phyloP scores from a whole-genome alignment of 2,797 vertebrate species.

The Enteromius mattozi region DNA sequence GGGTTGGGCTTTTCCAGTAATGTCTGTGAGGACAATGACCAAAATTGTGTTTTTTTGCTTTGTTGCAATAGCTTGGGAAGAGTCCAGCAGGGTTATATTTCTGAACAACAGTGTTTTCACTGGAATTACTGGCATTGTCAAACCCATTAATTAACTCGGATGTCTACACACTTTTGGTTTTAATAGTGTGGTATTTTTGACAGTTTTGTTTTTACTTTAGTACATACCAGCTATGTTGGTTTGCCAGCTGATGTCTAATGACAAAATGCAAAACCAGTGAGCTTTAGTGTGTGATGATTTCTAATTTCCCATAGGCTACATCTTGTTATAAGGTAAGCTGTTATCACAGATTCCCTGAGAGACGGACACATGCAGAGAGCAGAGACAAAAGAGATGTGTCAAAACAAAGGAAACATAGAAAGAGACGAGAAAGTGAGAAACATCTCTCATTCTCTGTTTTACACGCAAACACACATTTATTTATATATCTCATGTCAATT shows the following conservation, averaged over 20 bases:
- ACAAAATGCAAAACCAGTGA: background rate
- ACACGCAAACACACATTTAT: background rate
- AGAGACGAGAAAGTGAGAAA: constrained; percentile 54
- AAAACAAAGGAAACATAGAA: constrained; percentile 11
- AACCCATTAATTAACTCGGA: background rate
- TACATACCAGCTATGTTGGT: background rate
- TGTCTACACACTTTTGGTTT: background rate
- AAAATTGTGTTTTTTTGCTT: background rate
- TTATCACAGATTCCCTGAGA: constrained; percentile 8
- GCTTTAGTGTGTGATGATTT: background rate
- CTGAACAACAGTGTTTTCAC: background rate
- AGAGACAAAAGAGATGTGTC: constrained; percentile 43
- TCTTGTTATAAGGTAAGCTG: constrained; percentile 8
- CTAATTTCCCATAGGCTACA: background rate
- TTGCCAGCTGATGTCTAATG: background rate
- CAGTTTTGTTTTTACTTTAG: background rate
- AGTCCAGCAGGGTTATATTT: background rate
- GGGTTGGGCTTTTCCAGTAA: constrained; percentile 14
- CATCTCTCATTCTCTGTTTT: background rate
- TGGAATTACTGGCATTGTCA: background rate
- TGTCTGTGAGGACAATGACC: background rate
- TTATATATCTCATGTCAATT: background rate
- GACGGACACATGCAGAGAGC: background rate
- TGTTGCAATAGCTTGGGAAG: background rate
- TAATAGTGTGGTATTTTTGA: background rate